phyloP scores from a whole-genome alignment of 2,797 vertebrate genomes.

The Gambusia yucatana region DNA sequence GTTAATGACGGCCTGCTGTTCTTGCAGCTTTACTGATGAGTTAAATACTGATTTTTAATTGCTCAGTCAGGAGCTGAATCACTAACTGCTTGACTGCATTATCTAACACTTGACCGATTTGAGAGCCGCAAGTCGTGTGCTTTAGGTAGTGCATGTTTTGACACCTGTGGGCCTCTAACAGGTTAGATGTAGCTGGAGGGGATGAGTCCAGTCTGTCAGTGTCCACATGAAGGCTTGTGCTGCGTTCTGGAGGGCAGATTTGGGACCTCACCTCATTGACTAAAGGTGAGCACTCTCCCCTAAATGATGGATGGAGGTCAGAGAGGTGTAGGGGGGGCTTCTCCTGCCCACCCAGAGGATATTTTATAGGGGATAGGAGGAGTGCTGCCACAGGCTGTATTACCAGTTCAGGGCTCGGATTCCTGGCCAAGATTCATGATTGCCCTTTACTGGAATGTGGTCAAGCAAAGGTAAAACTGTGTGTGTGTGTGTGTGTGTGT shows the following conservation, averaged over 20 bases:
- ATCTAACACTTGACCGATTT: conserved; percentile 63
- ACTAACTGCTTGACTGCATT: conserved; percentile 50
- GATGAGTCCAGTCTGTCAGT: conserved; percentile 21
- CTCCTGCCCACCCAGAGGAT: conserved; percentile 79
- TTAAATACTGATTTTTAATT: conserved; percentile 48
- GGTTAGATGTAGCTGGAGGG: conserved; percentile 41
- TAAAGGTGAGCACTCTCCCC: conserved; percentile 65
- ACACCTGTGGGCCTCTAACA: conserved; percentile 58
- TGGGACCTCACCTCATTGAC: conserved; percentile 53
- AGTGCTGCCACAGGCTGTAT: conserved; percentile 72
- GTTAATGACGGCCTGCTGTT: conserved; percentile 9
- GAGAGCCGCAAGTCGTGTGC: conserved; percentile 30
- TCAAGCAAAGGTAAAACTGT: conserved; percentile 57
- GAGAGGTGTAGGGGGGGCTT: conserved; percentile 54
- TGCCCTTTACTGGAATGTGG: conserved; percentile 79
- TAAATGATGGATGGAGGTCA: conserved; percentile 82
- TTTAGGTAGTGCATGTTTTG: conserved; percentile 58
- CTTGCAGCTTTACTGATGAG: conserved; percentile 13
- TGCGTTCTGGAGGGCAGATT: conserved; percentile 65
- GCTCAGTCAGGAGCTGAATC: conserved; percentile 36
- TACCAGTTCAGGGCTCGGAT: conserved; percentile 70
- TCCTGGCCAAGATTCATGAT: conserved; percentile 80
- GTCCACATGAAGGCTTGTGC: conserved; percentile 26
- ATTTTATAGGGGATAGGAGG: conserved; percentile 77
- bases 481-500: conserved; percentile 18